Evolutionary conservation across 2,797 vertebrate genomes (phyloP).

Genomic region (Ibycter americanus): DNA sequence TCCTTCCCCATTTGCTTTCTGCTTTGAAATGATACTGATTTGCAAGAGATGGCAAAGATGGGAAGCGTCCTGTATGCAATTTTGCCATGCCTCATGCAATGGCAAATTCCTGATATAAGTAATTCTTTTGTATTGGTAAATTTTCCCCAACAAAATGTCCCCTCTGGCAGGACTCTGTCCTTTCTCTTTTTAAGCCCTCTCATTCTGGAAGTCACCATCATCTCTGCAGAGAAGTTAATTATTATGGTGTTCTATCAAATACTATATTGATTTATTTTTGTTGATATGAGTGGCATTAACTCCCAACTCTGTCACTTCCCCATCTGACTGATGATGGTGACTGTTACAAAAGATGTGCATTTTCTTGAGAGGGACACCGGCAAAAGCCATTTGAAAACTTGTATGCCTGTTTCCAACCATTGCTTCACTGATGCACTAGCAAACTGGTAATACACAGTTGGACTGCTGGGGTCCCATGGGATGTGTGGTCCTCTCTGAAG

Average conservation of each 20-base stretch:
- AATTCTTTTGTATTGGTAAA: not conserved
- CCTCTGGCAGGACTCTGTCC: not conserved
- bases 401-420: not conserved
- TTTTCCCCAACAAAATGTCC: not conserved
- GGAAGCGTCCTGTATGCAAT: not conserved
- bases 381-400: not conserved
- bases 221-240: not conserved
- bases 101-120: not conserved
- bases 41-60: not conserved
- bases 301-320: not conserved
- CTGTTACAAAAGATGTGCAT: fast-evolving
- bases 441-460: not conserved
- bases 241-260: not conserved
- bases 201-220: not conserved
- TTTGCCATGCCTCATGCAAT: not conserved
- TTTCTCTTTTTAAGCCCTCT: not conserved
- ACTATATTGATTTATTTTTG: not conserved
- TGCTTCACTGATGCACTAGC: not conserved
- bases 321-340: not conserved
- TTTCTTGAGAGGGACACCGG: not conserved
- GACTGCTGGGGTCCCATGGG: not conserved
- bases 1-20: not conserved
- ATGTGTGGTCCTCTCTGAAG: not conserved
- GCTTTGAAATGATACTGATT: not conserved
- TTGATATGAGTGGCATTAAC: not conserved